Base-by-base conservation (phyloP, 2,888 invertebrate species). In the Zaprionus bogoriensis region DNA sequence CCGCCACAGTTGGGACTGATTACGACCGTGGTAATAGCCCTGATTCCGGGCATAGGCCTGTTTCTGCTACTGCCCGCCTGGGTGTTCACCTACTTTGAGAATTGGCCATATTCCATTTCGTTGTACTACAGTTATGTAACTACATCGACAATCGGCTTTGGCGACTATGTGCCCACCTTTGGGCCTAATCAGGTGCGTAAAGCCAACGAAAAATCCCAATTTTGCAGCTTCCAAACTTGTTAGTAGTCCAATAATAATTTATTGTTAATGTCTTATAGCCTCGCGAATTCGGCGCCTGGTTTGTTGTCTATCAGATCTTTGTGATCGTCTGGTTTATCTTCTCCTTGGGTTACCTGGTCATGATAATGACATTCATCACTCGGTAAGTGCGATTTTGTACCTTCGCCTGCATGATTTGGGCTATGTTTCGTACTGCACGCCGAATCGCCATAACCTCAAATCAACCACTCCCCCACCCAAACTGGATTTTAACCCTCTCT, bases 241-340 rank as follows among this genome's bases (percentile, higher is more conserved):
- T 19, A n/a, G n/a, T n/a, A n/a, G n/a, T n/a, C n/a, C n/a, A n/a
- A n/a, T n/a, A n/a, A n/a, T n/a, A n/a, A n/a, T n/a, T n/a, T n/a
- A n/a, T n/a, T n/a, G n/a, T n/a, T n/a, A n/a, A 7, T 19, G 7
- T 7, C 9, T 20, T 45, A 7, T 28, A 90, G 90, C 90, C 89
- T 3, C 78, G 87, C 6, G 85, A 89, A 45, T 93, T 92, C 64
- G 94, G 95, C 9, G 78, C 92, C 2, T 93, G 93, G 88, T 94
- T 94, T 87, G 92, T 93, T 66, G 91, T 94, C 2, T 98, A 98
- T 91, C 94, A 97, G 90, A 93, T 95, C 61, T 95, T 96, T 78
- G 92, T 97, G 0, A 94, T 97, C 27, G 90, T 95, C 22, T 98
- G 98, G 98, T 96, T 98, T 52, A 96, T 97, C 63, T 97, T 97